Evolutionary conservation across 2,888 invertebrate species (phyloP), one percentile per base, ranked within the genome.

Genomic region (Carpatolechia fugitivella): DNA sequence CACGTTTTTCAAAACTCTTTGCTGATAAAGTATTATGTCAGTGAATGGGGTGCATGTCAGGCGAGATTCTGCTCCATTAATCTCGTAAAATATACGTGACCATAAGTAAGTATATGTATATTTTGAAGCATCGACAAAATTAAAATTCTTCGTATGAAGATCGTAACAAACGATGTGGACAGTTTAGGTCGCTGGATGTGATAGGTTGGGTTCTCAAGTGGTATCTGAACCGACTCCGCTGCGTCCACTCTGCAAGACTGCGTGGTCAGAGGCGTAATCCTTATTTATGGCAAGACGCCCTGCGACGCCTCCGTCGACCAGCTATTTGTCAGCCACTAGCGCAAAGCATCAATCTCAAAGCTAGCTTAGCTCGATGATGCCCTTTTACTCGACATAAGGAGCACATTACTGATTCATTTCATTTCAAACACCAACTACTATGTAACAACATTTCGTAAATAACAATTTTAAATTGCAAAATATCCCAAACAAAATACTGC

Each of bases 221-320:
- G 69, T 63, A 64, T 69, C 59, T 63, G 65, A 64, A 8, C 30
- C 40, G 69, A 67, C 72, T 74, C 72, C 70, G 69, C 70, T 70
- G 72, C 71, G 80, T 82, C 76, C 81, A 78, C 77, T 82, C 76
- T 75, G 64, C 85, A 82, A 84, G 84, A 85, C 84, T 82, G 74
- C 75, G 85, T 86, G 88, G 87, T 86, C 83, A 80, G 75, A 58
- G 67, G 56, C 72, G 63, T 90, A 90, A 90, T 90, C 90, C 90
- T 90, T 89, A 90, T 90, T 90, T 90, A 90, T 90, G 82, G 90
- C 84, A 87, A 88, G 87, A 88, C 79, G 87, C 77, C 76, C 66
- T 73, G 75, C 81, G 80, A 85, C 81, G 88, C 87, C 86, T 85
- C 81, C 74, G 70, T 70, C 76, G 76, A 79, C 87, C 82, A 74